Conservation (phyloP, 2,113 vertebrate genomes). For the Tragelaphus scriptus region DNA sequence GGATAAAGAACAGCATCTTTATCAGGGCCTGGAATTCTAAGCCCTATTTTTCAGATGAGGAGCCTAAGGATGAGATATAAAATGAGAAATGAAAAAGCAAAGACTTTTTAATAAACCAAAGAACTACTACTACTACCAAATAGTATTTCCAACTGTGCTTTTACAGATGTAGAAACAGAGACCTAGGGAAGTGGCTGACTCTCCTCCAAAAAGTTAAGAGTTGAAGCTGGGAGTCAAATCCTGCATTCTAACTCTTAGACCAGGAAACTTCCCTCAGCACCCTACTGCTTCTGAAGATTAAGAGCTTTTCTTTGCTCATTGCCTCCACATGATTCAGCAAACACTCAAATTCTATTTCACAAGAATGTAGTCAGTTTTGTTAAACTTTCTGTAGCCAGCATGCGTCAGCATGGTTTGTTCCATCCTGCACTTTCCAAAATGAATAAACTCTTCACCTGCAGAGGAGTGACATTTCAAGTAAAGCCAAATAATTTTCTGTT, state of each 20-base stretch:
- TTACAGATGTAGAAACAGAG: neutral
- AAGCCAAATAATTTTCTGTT: conserved; percentile 49
- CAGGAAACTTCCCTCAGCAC: neutral
- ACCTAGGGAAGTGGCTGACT: neutral
- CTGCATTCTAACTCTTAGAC: neutral
- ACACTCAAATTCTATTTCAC: neutral
- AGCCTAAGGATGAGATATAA: neutral
- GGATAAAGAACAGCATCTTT: neutral
- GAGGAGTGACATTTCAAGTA: conserved; percentile 57
- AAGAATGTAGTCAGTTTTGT: neutral
- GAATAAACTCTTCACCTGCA: conserved; percentile 48
- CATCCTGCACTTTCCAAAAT: neutral
- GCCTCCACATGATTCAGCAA: conserved; percentile 23
- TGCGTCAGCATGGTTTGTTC: neutral
- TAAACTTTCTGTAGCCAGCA: neutral
- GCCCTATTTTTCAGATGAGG: neutral
- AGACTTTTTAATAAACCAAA: neutral
- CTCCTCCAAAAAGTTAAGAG: neutral
- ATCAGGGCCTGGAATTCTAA: neutral
- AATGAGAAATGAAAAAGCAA: neutral
- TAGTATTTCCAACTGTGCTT: neutral
- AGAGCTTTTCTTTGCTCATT: neutral
- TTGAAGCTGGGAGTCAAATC: neutral
- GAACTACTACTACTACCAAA: neutral
- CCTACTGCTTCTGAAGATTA: neutral